Evolutionary conservation across 2,113 vertebrate species (phyloP), one percentile per base, ranked within the genome.

Genomic region (Tragelaphus scriptus): DNA sequence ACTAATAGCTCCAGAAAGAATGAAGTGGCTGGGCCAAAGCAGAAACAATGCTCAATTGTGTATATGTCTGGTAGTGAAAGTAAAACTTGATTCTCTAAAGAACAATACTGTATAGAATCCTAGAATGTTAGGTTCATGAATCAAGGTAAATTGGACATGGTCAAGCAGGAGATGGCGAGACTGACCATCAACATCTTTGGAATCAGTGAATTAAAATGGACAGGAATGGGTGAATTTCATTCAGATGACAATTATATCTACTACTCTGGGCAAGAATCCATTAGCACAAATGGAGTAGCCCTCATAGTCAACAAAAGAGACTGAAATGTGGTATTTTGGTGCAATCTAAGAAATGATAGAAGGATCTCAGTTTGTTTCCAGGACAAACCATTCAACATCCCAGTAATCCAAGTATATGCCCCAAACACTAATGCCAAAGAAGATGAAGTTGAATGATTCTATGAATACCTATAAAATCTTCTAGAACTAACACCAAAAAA

Each of bases 101-200:
- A 75, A 75, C 36, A 75, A 40, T 75, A 44, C 21, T 75, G 36
- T 21, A 13, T 25, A 75, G 68, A 36, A 75, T 40, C 36, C 68
- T 75, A 40, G 36, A 44, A 75, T 75, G 11, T 75, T 75, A 44
- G 36, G 36, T 75, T 36, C 71, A 75, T 7, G 11, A 75, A 75
- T 75, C 36, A 25, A 75, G 11, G 21, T 44, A 75, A 75, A 44
- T 44, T 75, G 71, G 71, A 44, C 21, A 25, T 23, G 71, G 11
- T 71, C 71, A 75, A 75, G 21, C 71, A 75, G 71, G 71, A 44
- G 36, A 25, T 75, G 71, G 21, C 0, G 1, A 75, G 68, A 75
- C 19, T 75, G 21, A 75, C n/a, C 36, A 75, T 44, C 0, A 0
- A 44, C 21, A 25, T 75, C 11, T 44, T 75, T 0, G 0, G 71